These are phyloP conservation scores for Drosophila algonquin DNA, from an alignment of 2,888 invertebrate species.

Conservation along the genomic window DNA sequence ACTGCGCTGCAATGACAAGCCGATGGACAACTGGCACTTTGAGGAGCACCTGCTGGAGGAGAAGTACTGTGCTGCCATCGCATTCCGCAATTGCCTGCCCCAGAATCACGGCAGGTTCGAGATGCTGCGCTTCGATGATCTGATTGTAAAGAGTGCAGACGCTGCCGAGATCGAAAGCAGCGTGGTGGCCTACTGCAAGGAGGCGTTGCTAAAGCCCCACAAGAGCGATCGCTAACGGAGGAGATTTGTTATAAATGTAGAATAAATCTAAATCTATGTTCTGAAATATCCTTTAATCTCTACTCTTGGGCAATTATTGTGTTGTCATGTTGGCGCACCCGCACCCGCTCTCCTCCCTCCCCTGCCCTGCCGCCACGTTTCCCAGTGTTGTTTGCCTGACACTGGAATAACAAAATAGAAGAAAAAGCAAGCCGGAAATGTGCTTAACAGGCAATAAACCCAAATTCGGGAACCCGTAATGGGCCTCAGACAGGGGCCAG, in stretches of 20 bases:
- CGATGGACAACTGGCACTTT: conserved; percentile 89
- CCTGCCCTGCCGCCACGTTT: neutral
- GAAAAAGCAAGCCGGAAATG: conserved; percentile 66
- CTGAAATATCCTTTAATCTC: conserved; percentile 24
- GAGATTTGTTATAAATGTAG: conserved; percentile 22
- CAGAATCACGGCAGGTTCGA: conserved; percentile 84
- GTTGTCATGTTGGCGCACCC: conserved; percentile 38
- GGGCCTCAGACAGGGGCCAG: conserved; percentile 66
- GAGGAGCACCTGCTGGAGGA: conserved; percentile 92
- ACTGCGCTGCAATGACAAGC: conserved; percentile 87
- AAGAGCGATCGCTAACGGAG: conserved; percentile 47
- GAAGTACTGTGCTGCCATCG: conserved; percentile 91
- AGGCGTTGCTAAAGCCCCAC: conserved; percentile 72
- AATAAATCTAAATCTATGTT: conserved; percentile 59
- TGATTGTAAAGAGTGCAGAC: conserved; percentile 84
- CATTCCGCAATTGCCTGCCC: conserved; percentile 84
- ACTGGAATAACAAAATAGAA: conserved; percentile 44
- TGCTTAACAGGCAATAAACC: conserved; percentile 73
- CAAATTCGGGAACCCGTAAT: conserved; percentile 60
- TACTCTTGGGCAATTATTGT: conserved; percentile 23
- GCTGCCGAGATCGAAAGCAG: conserved; percentile 38
- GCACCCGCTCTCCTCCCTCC: neutral
- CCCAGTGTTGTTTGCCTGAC: conserved; percentile 32
- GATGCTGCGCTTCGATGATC: conserved; percentile 86
- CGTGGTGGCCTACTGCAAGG: conserved; percentile 71